These are phyloP conservation scores for Tinamus major DNA, from an alignment of 2,797 vertebrate genomes.

Conservation along the genomic window DNA sequence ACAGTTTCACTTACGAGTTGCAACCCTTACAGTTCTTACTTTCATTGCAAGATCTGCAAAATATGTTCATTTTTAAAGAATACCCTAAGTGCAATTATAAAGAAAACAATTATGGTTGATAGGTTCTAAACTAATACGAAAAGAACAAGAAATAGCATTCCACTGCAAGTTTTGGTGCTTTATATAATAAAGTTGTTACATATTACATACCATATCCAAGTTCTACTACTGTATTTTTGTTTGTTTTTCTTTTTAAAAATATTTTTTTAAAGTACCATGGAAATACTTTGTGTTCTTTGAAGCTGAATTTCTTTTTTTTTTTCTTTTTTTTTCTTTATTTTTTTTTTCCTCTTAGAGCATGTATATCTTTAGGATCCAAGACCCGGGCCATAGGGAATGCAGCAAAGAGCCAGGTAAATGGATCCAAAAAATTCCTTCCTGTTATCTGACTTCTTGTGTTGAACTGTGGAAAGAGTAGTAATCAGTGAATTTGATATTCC, in stretches of 20 bases:
- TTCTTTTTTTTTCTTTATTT: not conserved
- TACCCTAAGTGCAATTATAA: not conserved
- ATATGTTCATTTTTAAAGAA: not conserved
- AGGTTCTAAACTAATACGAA: not conserved
- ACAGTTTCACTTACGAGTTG: not conserved
- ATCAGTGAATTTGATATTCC: not conserved
- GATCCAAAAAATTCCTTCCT: not conserved
- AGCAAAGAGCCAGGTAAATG: slow-evolving; percentile 87
- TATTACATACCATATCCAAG: rapidly evolving
- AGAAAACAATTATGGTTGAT: not conserved
- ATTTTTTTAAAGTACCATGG: not conserved
- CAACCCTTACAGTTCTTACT: not conserved
- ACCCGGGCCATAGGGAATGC: slow-evolving; percentile 95
- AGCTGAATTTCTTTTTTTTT: not conserved
- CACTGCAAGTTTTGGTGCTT: not conserved
- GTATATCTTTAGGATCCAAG: slow-evolving; percentile 93
- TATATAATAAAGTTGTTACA: not conserved
- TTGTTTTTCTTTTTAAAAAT: not conserved
- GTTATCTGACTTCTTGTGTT: not conserved
- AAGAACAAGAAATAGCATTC: not conserved
- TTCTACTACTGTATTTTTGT: not conserved
- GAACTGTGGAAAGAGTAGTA: not conserved
- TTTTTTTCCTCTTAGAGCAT: slow-evolving; percentile 82
- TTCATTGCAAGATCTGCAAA: not conserved
- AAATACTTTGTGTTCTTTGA: not conserved